These are phyloP conservation scores for Nephila pilipes DNA, from an alignment of 1,140 invertebrate genomes.

Conservation along the genomic window DNA sequence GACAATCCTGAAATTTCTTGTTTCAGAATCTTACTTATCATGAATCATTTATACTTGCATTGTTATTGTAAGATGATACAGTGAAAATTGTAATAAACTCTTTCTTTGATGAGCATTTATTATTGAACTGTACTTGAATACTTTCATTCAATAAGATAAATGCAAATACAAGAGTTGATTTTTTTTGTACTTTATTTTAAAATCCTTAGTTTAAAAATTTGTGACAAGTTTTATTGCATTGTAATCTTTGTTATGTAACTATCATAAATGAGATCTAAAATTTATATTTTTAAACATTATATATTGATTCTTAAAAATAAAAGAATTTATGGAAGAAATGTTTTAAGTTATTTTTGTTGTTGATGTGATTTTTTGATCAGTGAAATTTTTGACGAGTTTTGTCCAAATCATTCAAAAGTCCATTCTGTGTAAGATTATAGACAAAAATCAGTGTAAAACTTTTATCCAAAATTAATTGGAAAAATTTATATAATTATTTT, in stretches of 20 bases:
- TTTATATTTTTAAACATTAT: conserved; percentile 43
- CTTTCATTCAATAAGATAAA: not conserved
- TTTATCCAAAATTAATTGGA: too few species aligned
- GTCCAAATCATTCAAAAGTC: too few species aligned
- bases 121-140: not conserved
- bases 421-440: too few species aligned
- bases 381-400: too few species aligned
- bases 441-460: too few species aligned
- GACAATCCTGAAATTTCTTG: not conserved
- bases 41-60: conserved; percentile 5
- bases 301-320: conserved; percentile 44
- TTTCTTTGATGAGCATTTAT: not conserved
- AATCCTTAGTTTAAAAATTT: not conserved
- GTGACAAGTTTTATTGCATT: conserved; percentile 9
- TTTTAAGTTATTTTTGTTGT: not conserved
- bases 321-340: not conserved
- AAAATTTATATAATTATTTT: too few species aligned
- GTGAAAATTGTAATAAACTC: not conserved
- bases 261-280: conserved; percentile 15
- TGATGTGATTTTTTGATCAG: too few species aligned
- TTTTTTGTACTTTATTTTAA: not conserved
- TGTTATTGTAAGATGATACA: not conserved
- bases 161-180: not conserved
- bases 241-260: conserved; percentile 24
- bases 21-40: conserved; percentile 1